Evolutionary conservation across 2,113 vertebrate genomes (phyloP), one percentile per base, ranked within the genome.

Genomic region (Aspidoscelis tigris): DNA sequence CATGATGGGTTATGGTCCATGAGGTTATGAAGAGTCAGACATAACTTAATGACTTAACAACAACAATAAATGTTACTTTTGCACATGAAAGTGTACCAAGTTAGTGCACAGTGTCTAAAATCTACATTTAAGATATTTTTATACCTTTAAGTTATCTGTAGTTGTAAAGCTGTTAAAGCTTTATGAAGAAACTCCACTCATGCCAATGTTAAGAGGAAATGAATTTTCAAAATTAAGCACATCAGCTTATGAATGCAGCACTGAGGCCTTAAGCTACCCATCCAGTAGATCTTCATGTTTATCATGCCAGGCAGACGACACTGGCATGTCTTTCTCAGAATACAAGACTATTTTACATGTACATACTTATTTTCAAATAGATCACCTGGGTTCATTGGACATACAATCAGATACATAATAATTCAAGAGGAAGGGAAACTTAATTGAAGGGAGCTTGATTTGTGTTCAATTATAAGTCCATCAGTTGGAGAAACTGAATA

Each of bases 281-380:
- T 74, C 74, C 81, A 92, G 70, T 64, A 44, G 69, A 33, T 88
- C 66, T 78, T 18, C 3, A 85, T 61, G 86, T 87, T 1, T 84
- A 41, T 65, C 84, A n/a, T 24, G 82, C 26, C 74, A 70, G 88
- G 88, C 83, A 84, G 80, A 88, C 85, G 86, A 68, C 88, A 73
- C 85, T 85, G 76, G 50, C 33, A 24, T 68, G 80, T 83, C 88
- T 88, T 88, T 81, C 92, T 87, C 86, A 71, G 80, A 82, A 3
- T 26, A 85, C 69, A 83, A 64, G 71, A 88, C 84, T 86, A n/a
- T 88, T 94, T 61, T 83, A 85, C 68, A 72, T 2, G 7, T 24
- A 78, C 89, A 90, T 80, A 77, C 90, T 83, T 88, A 93, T 88
- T 83, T 93, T 84, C 82, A 88, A 89, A 85, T 86, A 86, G 82